Evolutionary conservation across 1,140 invertebrate genomes (phyloP), one percentile per base, ranked within the genome.

Genomic region (Leptoteleia sp.): DNA sequence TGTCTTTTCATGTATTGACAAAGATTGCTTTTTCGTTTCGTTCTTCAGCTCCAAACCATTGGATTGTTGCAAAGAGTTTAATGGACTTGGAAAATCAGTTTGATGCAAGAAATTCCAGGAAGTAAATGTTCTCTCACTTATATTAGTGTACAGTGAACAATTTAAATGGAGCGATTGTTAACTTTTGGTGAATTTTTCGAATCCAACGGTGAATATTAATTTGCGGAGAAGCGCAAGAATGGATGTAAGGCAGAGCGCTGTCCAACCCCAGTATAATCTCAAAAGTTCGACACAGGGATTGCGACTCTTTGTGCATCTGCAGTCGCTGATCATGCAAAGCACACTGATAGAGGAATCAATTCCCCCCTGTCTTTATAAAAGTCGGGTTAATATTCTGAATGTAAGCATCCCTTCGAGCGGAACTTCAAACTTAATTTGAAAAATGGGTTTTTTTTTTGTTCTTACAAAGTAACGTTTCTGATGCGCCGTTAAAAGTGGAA

Each of bases 251-350:
- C 19, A 38, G 3, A 7, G 31, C 13, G 48, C 33, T 19, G 27
- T 35, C 48, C 6, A 29, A 62, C 57, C 57, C 59, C 52, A 64
- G 25, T 29, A 29, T 65, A 75, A 75, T 59, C 43, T 75, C 52
- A 50, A 75, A 65, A 70, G 50, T 73, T 65, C 19, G 29, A 43
- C 48, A 40, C 47, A 57, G 50, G 47, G 70, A 73, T 64, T 73
- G 42, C 35, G 31, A 65, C 43, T 50, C 71, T 75, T 75, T 75
- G 71, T 75, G 71, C 71, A 75, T 75, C 52, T 75, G 71, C 61
- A 65, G 42, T 57, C 71, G 65, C 71, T 65, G 71, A 65, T 75
- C 71, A 52, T 65, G 61, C 59, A 75, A 75, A 75, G 52, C 65
- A 50, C 45, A 65, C 37, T 59, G 54, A 75, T 75, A 75, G 59